Evolutionary conservation across 2,113 vertebrate genomes (phyloP), one percentile per base, ranked within the genome.

Genomic region (Sebastes schlegelii): DNA sequence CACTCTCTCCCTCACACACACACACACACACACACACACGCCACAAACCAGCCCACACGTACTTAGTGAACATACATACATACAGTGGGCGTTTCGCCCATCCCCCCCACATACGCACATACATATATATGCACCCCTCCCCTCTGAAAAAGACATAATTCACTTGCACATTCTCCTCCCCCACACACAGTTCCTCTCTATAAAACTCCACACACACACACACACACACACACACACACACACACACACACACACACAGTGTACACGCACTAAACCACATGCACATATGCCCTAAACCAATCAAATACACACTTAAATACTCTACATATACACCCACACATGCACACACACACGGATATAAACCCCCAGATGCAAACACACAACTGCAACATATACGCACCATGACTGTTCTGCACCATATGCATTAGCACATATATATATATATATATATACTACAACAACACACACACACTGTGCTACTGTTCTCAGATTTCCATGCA

Each of bases 61-160:
- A 85, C 86, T 89, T 89, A 80, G 81, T 72, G 85, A 82, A 92
- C 90, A 90, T 79, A 87, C 84, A 92, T 91, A 92, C 84, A 92
- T 91, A 92, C 89, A 91, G 86, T 91, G 80, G 78, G 43, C 49
- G 11, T 86, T 81, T 65, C 40, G 40, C 93, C 93, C 92, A 85
- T 93, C 93, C 92, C 93, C 91, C 93, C 91, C 89, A 81, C 89
- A 85, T 60, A 85, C 83, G 86, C 83, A 81, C 84, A 89, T 88
- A 92, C 86, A 93, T 94, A 91, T 89, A 92, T 89, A 92, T 90
- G 85, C 89, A 88, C 84, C 90, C 91, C 88, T 92, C 91, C 92
- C 81, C 78, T 88, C 81, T 84, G 90, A 89, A 94, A 92, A 92
- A 92, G 93, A 91, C 93, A 94, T 92, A 94, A 94, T 94, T 94